Percentiles rank a stretch among this genome's conserved stretches.
These are phyloP conservation scores for Mormyrops boulengeri DNA, from an alignment of 2,797 vertebrate species.

Conservation along the genomic window DNA sequence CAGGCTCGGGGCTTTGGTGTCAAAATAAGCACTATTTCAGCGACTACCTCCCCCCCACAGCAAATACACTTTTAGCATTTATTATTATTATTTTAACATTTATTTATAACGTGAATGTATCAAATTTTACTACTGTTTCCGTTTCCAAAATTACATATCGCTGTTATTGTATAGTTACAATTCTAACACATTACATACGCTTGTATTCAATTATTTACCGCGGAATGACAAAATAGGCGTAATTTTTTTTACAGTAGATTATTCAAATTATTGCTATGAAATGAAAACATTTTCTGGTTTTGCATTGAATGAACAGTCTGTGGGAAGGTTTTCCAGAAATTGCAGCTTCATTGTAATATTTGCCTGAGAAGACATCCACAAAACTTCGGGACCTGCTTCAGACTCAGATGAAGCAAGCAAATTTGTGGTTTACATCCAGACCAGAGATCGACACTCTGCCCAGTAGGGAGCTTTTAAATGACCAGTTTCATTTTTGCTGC, in stretches of 20 bases:
- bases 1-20: not conserved
- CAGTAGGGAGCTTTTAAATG: not conserved
- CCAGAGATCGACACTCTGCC: not conserved
- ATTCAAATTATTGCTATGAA: not conserved
- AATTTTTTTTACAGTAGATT: not conserved
- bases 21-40: not conserved
- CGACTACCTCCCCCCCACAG: not conserved
- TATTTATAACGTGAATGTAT: not conserved
- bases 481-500: not conserved
- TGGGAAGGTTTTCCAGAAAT: not conserved
- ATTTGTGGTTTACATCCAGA: not conserved
- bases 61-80: not conserved
- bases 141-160: not conserved
- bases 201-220: not conserved
- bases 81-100: not conserved
- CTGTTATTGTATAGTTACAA: not conserved
- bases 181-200: not conserved
- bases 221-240: not conserved
- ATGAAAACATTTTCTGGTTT: not conserved
- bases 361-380: not conserved
- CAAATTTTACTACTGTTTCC: not conserved
- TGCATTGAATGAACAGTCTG: not conserved
- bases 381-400: not conserved
- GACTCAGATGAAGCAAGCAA: not conserved
- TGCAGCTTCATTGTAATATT: not conserved